A percentile compares a stretch with the other conserved stretches of the same genome.
Conservation (phyloP, 2,797 vertebrate genomes). For the Luscinia luscinia region DNA sequence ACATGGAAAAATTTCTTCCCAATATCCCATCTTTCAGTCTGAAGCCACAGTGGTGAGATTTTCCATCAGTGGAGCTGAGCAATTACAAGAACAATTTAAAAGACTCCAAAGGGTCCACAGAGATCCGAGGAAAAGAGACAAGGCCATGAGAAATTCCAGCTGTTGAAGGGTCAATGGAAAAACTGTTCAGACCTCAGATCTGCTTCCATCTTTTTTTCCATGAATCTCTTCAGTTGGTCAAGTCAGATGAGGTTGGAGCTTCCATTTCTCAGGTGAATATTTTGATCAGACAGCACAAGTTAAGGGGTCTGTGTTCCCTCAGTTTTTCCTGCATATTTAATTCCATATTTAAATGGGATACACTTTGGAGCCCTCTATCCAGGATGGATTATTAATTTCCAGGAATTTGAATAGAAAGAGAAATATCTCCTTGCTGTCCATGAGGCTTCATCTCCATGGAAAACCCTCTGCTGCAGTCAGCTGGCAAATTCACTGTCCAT, state of each 20-base stretch:
- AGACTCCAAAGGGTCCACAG: fast-evolving
- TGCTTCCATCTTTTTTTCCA: not conserved
- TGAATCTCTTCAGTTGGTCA: not conserved
- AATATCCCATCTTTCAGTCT: not conserved
- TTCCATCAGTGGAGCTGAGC: not conserved
- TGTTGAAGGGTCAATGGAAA: not conserved
- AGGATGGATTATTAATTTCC: not conserved
- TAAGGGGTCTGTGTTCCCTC: not conserved
- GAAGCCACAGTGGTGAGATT: not conserved
- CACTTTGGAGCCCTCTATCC: fast-evolving
- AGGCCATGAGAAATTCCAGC: not conserved
- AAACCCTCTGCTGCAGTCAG: not conserved
- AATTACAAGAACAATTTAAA: not conserved
- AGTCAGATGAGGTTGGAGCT: not conserved
- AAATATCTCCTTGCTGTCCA: not conserved
- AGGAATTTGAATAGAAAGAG: not conserved
- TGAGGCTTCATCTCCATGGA: not conserved
- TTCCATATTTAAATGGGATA: not conserved
- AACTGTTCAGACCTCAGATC: not conserved
- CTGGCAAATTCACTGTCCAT: not conserved
- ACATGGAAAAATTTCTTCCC: not conserved
- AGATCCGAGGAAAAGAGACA: not conserved
- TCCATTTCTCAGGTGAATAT: not conserved
- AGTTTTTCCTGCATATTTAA: not conserved
- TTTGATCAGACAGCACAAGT: not conserved